phyloP scores from a whole-genome alignment of 2,797 vertebrate species.

The Clarias fuscus region DNA sequence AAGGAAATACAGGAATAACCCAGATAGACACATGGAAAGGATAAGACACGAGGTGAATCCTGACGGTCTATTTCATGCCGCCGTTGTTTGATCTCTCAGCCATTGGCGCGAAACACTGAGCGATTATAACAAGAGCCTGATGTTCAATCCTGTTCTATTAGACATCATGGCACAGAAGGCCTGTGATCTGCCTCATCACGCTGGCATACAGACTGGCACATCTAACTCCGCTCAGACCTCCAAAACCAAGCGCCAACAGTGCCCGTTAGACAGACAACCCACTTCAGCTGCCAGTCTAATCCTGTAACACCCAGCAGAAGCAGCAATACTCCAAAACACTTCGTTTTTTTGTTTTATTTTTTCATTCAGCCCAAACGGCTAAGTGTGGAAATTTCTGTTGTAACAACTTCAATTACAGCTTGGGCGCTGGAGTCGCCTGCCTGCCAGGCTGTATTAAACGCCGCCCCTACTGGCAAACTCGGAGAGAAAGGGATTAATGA shows the following conservation, averaged over 20 bases:
- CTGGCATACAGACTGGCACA: constrained; percentile 56
- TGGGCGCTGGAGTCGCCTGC: constrained; percentile 33
- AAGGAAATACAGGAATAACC: constrained; percentile 37
- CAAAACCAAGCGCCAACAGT: constrained; percentile 26
- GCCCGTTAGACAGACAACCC: constrained; percentile 58
- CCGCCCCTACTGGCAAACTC: constrained; percentile 36
- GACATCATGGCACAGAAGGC: constrained; percentile 53
- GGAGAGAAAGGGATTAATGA: constrained; percentile 50
- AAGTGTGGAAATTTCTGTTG: constrained; percentile 47
- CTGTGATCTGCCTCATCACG: constrained; percentile 50
- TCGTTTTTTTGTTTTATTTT: constrained; percentile 17
- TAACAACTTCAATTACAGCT: constrained; percentile 60
- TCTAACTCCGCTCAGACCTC: constrained; percentile 46
- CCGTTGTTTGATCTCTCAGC: constrained; percentile 70
- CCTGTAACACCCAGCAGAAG: constrained; percentile 42
- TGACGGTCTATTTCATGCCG: constrained; percentile 71
- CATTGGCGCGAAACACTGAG: constrained; percentile 23
- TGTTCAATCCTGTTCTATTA: constrained; percentile 45
- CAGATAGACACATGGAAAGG: constrained; percentile 45
- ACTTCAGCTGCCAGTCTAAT: constrained; percentile 51
- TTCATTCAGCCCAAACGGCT: constrained; percentile 55
- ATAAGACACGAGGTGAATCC: constrained; percentile 59
- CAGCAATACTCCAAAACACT: constrained; percentile 63
- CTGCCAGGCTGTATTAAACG: constrained; percentile 58
- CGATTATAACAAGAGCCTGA: constrained; percentile 54